These are phyloP conservation scores for Listrodromus nycthemerus DNA, from an alignment of 2,888 invertebrate species.

Conservation along the genomic window DNA sequence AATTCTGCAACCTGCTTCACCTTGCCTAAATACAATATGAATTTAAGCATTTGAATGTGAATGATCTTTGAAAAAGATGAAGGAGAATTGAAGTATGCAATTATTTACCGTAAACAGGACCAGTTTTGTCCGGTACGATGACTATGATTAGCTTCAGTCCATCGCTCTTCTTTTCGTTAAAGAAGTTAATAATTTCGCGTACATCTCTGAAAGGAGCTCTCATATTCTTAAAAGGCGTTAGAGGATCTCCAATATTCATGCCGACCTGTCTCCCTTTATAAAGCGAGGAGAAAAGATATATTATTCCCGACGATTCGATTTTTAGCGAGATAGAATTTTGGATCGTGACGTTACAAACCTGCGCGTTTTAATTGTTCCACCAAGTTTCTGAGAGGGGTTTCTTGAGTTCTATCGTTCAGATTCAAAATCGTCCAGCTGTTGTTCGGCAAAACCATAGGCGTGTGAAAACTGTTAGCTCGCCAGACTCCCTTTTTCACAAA, in stretches of 20 bases:
- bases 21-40: constrained; percentile 78
- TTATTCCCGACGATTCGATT: not conserved
- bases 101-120: constrained; percentile 85
- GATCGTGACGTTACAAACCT: constrained; percentile 75
- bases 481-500: constrained; percentile 84
- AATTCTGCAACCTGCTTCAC: constrained; percentile 90
- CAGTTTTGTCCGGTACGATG: constrained; percentile 85
- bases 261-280: constrained; percentile 71
- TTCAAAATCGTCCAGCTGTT: constrained; percentile 85
- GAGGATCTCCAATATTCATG: constrained; percentile 76
- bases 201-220: constrained; percentile 52
- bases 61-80: constrained; percentile 4
- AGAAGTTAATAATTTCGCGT: constrained; percentile 69
- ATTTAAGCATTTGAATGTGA: not conserved
- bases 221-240: constrained; percentile 69
- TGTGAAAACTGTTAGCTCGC: constrained; percentile 83
- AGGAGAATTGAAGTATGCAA: not conserved
- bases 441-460: constrained; percentile 70
- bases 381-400: constrained; percentile 73
- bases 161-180: constrained; percentile 73
- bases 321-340: not conserved
- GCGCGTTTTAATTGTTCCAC: constrained; percentile 53
- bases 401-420: constrained; percentile 76
- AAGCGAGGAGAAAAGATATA: not conserved
- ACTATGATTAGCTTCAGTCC: constrained; percentile 87